Base-by-base conservation (phyloP, 2,888 invertebrate genomes). In the Stenolophus ochropezus region DNA sequence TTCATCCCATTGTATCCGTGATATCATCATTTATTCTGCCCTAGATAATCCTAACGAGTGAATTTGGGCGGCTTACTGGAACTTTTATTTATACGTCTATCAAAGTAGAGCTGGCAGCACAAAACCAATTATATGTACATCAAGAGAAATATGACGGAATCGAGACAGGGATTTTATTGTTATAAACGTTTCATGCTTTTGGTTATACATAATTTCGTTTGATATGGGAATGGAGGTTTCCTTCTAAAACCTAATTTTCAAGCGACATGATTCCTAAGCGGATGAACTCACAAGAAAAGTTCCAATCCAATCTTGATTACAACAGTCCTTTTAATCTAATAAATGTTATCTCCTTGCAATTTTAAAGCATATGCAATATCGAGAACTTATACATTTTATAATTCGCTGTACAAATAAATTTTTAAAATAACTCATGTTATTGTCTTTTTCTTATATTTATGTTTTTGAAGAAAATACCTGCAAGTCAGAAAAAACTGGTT, bases 1-100 rank as follows among this genome's bases (percentile, higher is more conserved):
- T 56, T 56, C 56, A 56, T 21, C 21, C 56, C 21, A 56, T 56
- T 56, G 56, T 56, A 8, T 56, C 20, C 21, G 11, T 21, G 18
- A 56, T 56, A 56, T 56, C 51, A 14, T 14, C 53, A 21, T 56
- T 56, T 56, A 56, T 56, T 56, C 56, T 56, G 56, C 56, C 18
- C 56, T 56, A 20, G 20, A 56, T 56, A 21, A 21, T 56, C 20
- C 56, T 56, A 42, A 42, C 33, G 11, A 42, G 33, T 42, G 33
- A 42, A 42, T 42, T 42, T 42, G 4, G 11, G 11, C 8, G 33
- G 4, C 33, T 8, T 42, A 33, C 14, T 51, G 51, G 18, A 0
- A 16, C 0, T 18, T 16, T 51, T 51, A 51, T 16, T 51, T 5
- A 51, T n/a, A 16, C 18, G 18, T 51, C 51, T 18, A 56, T 56